These are phyloP conservation scores for Lagria hirta DNA, from an alignment of 2,888 invertebrate species.

Conservation along the genomic window DNA sequence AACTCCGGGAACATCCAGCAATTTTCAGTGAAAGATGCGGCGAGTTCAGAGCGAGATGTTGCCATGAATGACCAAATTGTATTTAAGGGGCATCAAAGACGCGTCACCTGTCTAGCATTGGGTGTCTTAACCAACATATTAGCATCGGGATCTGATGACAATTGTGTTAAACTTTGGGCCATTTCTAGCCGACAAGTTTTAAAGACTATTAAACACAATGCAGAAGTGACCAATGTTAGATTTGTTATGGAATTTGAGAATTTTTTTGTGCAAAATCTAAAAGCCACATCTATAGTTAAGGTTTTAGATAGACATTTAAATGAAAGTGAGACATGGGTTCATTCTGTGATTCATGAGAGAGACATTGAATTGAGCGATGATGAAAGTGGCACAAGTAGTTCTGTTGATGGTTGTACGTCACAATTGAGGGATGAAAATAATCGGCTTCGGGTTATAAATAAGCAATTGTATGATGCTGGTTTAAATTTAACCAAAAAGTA, in stretches of 20 bases:
- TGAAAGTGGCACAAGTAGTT: slow-evolving; percentile 25
- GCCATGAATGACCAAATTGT: slow-evolving; percentile 48
- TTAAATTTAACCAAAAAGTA: slow-evolving; percentile 27
- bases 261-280: slow-evolving; percentile 62
- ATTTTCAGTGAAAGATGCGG: slow-evolving; percentile 67
- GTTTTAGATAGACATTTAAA: slow-evolving; percentile 67
- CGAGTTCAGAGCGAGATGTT: slow-evolving; percentile 68
- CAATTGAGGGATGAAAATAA: slow-evolving; percentile 57
- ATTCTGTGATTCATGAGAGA: slow-evolving; percentile 54
- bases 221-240: slow-evolving; percentile 71
- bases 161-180: slow-evolving; percentile 78
- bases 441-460: slow-evolving; percentile 60
- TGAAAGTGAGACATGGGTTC: slow-evolving; percentile 57
- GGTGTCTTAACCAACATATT: slow-evolving; percentile 72
- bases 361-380: slow-evolving; percentile 42
- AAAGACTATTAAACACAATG: slow-evolving; percentile 70
- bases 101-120: slow-evolving; percentile 70
- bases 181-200: slow-evolving; percentile 74
- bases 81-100: slow-evolving; percentile 70
- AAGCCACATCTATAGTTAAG: slow-evolving; percentile 60
- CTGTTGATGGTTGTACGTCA: slow-evolving; percentile 28
- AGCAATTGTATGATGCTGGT: slow-evolving; percentile 58
- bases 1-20: slow-evolving; percentile 70
- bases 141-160: slow-evolving; percentile 76
- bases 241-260: slow-evolving; percentile 64